phyloP scores from a whole-genome alignment of 2,888 invertebrate genomes.

The Marasmarcha lunaedactyla region DNA sequence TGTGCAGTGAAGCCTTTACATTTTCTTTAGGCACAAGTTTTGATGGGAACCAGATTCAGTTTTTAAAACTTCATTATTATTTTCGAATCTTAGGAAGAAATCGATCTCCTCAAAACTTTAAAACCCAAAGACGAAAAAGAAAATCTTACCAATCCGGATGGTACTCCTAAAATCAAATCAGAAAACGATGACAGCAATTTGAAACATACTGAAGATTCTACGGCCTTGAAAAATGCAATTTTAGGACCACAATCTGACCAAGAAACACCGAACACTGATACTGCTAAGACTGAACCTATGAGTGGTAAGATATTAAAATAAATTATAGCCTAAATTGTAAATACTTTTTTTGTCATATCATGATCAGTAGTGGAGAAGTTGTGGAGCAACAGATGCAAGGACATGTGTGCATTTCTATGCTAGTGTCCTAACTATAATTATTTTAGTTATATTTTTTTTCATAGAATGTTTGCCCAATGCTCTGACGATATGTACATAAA shows the following conservation, averaged over 20 bases:
- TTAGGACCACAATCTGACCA: slow-evolving; percentile 49
- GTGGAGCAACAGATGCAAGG: no score
- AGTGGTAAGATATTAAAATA: no score
- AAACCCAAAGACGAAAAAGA: slow-evolving; percentile 75
- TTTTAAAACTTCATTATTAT: no score
- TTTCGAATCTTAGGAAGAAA: slow-evolving; percentile 70
- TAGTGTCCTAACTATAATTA: no score
- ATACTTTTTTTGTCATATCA: slow-evolving; percentile 9
- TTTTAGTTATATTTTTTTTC: no score
- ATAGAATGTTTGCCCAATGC: no score
- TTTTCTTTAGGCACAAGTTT: no score
- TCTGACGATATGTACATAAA: no score
- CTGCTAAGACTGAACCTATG: slow-evolving; percentile 39
- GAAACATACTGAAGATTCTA: slow-evolving; percentile 58
- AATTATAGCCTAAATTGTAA: no score
- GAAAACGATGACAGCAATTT: slow-evolving; percentile 42
- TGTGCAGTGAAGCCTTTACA: slow-evolving; percentile 1
- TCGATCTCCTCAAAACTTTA: slow-evolving; percentile 76
- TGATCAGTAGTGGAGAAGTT: no score
- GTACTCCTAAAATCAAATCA: slow-evolving; percentile 34
- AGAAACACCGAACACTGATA: slow-evolving; percentile 26
- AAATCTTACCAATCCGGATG: slow-evolving; percentile 27
- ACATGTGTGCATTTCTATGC: no score
- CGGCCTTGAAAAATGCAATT: slow-evolving; percentile 55
- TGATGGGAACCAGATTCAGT: no score